Evolutionary conservation across 2,113 vertebrate genomes (phyloP).

Genomic region (Chloropsis cyanopogon): DNA sequence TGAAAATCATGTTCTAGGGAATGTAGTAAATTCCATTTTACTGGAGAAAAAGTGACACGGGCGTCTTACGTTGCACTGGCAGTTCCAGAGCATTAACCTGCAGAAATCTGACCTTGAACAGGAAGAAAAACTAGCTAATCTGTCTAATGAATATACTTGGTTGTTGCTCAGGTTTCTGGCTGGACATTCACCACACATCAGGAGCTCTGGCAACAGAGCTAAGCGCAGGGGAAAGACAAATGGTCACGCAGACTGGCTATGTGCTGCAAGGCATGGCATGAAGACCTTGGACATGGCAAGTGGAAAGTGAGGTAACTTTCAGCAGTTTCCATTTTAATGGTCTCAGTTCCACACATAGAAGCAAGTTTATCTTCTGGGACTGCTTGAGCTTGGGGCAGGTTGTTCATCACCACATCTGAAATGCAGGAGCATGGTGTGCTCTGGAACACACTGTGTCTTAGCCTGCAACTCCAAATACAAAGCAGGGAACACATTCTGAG

Average conservation of each 20-base stretch:
- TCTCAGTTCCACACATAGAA: not conserved
- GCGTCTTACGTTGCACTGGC: fast-evolving
- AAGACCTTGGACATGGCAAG: not conserved
- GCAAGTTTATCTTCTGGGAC: not conserved
- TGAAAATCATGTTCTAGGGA: not conserved
- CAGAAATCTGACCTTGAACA: not conserved
- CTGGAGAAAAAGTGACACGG: not conserved
- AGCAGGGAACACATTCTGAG: not conserved
- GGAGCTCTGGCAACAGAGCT: not conserved
- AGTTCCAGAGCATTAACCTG: not conserved
- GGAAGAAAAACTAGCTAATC: not conserved
- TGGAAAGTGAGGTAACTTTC: not conserved
- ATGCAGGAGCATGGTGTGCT: not conserved
- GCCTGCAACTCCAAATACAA: not conserved
- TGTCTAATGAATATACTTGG: not conserved
- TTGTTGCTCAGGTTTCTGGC: not conserved
- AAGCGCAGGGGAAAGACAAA: not conserved
- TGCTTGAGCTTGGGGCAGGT: not conserved
- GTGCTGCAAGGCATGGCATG: not conserved
- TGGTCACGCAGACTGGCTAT: not conserved
- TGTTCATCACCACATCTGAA: not conserved
- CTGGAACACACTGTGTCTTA: not conserved
- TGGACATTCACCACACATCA: not conserved
- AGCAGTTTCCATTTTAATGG: not conserved
- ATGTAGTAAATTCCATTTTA: not conserved